Evolutionary conservation across 2,888 invertebrate genomes (phyloP).

Genomic region (Drosophila fungiperda): DNA sequence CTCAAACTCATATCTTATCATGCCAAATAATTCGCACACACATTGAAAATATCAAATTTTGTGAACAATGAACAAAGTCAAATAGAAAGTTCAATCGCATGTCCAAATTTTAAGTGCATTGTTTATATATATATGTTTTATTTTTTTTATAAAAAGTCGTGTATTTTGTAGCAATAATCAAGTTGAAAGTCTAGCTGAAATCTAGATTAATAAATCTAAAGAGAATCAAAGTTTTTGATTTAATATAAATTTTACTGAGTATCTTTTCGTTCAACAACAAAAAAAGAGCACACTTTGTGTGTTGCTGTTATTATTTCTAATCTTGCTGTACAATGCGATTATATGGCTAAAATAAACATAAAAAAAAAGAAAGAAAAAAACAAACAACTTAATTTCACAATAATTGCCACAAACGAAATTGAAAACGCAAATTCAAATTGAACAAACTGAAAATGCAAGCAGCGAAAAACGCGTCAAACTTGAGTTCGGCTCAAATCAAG

Average conservation of each 20-base stretch:
- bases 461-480: conserved; percentile 19
- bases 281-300: not conserved
- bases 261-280: not conserved
- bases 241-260: not conserved
- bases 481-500: conserved; percentile 34
- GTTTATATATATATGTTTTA: not conserved
- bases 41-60: conserved; percentile 17
- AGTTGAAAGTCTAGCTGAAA: not conserved
- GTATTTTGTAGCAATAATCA: not conserved
- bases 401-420: conserved; percentile 66
- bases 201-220: not conserved
- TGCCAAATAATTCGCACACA: conserved; percentile 63
- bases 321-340: conserved; percentile 38
- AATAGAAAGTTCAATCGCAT: conserved; percentile 73
- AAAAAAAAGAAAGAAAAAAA: not conserved
- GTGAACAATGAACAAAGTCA: conserved; percentile 29
- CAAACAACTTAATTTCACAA: conserved; percentile 75
- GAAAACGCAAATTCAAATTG: conserved; percentile 57
- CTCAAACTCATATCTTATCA: conserved; percentile 72
- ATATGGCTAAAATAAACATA: conserved; percentile 3
- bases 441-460: conserved; percentile 23
- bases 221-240: not conserved
- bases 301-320: conserved; percentile 22
- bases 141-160: conserved; percentile 1
- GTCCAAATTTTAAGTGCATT: conserved; percentile 22